Conservation (phyloP, 2,113 vertebrate genomes). For the Mastomys natalensis region DNA sequence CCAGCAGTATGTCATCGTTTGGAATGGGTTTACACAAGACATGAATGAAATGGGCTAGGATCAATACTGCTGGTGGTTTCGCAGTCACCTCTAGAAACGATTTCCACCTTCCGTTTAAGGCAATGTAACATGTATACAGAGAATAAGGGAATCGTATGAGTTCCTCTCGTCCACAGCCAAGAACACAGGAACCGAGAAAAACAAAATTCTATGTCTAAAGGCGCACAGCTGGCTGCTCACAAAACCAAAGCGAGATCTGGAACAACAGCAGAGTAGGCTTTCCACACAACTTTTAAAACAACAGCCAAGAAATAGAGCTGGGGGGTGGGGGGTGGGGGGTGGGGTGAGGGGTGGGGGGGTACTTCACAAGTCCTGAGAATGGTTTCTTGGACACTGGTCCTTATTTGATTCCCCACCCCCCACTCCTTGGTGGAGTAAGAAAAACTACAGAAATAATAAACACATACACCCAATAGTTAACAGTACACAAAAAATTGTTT, state of each 20-base stretch:
- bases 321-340: too few relatives aligned
- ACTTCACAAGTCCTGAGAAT: not conserved
- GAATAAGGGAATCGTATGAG: not conserved
- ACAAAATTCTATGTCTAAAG: not conserved
- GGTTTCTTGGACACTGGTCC: not conserved
- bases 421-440: not conserved
- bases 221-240: not conserved
- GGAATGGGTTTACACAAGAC: not conserved
- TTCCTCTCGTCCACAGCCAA: not conserved
- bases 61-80: not conserved
- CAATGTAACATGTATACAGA: not conserved
- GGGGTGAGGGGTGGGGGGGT: too few relatives aligned
- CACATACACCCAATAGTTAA: not conserved
- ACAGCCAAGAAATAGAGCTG: not conserved
- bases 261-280: not conserved
- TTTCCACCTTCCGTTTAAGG: not conserved
- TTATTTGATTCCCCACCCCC: not conserved
- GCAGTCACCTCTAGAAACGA: not conserved
- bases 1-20: not conserved
- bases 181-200: not conserved
- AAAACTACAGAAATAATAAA: slow-evolving; percentile 16
- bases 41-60: not conserved
- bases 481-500: not conserved
- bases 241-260: not conserved
- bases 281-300: not conserved